Evolutionary conservation across 2,113 vertebrate genomes (phyloP).

Genomic region (Odontesthes bonariensis): DNA sequence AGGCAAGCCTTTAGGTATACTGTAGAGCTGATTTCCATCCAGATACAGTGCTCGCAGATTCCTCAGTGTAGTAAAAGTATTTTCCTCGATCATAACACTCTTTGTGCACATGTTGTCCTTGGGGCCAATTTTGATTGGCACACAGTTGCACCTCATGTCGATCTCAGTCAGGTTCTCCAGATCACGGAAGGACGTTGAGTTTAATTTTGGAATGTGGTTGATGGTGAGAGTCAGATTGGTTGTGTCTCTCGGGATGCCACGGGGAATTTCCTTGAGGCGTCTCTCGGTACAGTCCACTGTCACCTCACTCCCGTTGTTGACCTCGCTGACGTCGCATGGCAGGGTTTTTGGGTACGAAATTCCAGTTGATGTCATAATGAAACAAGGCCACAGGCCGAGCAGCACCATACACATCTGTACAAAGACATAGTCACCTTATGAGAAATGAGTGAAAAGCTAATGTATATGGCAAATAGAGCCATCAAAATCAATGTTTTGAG

Average conservation of each 20-base stretch:
- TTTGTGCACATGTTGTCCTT: conserved; percentile 85
- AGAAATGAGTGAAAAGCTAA: conserved; percentile 7
- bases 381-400: conserved; percentile 41
- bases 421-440: conserved; percentile 39
- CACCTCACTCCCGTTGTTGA: conserved; percentile 69
- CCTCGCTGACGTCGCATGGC: conserved; percentile 86
- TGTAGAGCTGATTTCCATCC: conserved; percentile 90
- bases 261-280: conserved; percentile 82
- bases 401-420: conserved; percentile 56
- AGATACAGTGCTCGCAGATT: conserved; percentile 89
- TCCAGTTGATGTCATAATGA: conserved; percentile 50
- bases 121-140: conserved; percentile 88
- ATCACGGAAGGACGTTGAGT: conserved; percentile 81
- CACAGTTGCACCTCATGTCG: conserved; percentile 95
- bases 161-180: conserved; percentile 89
- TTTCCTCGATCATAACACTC: conserved; percentile 74
- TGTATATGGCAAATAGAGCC: not conserved
- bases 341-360: conserved; percentile 90
- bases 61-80: conserved; percentile 83
- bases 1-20: conserved; percentile 89
- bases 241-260: conserved; percentile 85
- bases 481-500: not conserved
- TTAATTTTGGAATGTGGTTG: conserved; percentile 88
- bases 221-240: conserved; percentile 95
- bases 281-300: conserved; percentile 90